These are phyloP conservation scores for Astatotilapia flaviijosephi DNA, from an alignment of 2,113 vertebrate species.

Conservation along the genomic window DNA sequence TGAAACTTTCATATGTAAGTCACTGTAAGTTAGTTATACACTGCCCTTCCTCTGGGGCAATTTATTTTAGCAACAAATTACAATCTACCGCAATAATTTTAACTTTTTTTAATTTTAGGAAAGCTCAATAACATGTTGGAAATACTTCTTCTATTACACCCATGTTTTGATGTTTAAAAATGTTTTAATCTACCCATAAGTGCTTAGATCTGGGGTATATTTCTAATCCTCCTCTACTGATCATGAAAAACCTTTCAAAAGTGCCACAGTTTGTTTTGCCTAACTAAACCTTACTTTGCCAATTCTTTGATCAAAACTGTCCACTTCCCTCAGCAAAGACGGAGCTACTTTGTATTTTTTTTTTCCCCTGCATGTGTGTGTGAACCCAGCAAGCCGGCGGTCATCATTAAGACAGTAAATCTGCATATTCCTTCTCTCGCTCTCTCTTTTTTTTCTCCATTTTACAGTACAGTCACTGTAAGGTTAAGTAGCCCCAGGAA, in stretches of 20 bases:
- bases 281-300: neutral
- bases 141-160: neutral
- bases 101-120: neutral
- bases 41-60: neutral
- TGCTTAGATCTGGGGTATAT: neutral
- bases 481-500: conserved; percentile 24
- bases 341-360: neutral
- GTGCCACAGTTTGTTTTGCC: neutral
- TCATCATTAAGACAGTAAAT: conserved; percentile 21
- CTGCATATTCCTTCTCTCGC: neutral
- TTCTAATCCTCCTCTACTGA: neutral
- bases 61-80: neutral
- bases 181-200: too few species aligned
- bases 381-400: neutral
- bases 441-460: neutral
- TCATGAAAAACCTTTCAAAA: neutral
- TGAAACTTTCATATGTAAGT: neutral
- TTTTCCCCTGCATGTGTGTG: neutral
- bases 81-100: neutral
- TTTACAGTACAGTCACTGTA: neutral
- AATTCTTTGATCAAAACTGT: neutral
- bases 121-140: neutral
- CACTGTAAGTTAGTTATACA: neutral
- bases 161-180: neutral
- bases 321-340: neutral